These are phyloP conservation scores for Caenorhabditis sp. DNA, from an alignment of 2,888 invertebrate species.

Conservation along the genomic window DNA sequence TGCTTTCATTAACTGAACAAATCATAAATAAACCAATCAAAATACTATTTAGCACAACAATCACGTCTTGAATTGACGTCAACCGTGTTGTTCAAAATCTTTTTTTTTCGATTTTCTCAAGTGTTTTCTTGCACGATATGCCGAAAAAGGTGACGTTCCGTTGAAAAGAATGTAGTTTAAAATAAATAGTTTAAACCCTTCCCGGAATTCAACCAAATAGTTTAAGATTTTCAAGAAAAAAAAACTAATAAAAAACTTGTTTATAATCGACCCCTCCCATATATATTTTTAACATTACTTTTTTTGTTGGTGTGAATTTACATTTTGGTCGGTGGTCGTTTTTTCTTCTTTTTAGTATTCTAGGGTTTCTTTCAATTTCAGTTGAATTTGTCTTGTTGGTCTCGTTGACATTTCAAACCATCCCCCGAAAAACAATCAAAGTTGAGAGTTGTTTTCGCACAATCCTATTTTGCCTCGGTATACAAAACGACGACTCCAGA, in stretches of 20 bases:
- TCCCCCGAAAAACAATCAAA: background rate
- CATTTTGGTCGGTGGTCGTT: background rate
- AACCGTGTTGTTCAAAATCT: too few species aligned
- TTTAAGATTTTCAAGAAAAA: background rate
- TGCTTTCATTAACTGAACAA: constrained; percentile 7
- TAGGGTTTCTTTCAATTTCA: background rate
- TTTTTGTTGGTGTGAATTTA: background rate
- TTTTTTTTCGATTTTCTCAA: constrained; percentile 1
- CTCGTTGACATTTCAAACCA: too few species aligned
- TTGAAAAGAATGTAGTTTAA: too few species aligned
- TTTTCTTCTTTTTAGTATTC: background rate
- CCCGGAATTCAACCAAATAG: background rate
- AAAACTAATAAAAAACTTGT: background rate
- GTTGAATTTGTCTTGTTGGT: too few species aligned
- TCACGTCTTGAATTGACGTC: too few species aligned
- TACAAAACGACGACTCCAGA: too few species aligned
- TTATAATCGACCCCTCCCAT: background rate
- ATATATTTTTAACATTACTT: background rate
- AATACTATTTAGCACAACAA: background rate
- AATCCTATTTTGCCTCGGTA: too few species aligned
- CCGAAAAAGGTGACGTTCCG: too few species aligned
- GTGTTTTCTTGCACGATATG: background rate
- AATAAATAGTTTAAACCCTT: background rate
- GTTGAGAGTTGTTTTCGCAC: too few species aligned
- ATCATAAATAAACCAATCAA: too few species aligned